Percentiles rank a stretch among this genome's conserved stretches.
phyloP scores from a whole-genome alignment of 2,888 invertebrate species.

The Iphiclides podalirius region DNA sequence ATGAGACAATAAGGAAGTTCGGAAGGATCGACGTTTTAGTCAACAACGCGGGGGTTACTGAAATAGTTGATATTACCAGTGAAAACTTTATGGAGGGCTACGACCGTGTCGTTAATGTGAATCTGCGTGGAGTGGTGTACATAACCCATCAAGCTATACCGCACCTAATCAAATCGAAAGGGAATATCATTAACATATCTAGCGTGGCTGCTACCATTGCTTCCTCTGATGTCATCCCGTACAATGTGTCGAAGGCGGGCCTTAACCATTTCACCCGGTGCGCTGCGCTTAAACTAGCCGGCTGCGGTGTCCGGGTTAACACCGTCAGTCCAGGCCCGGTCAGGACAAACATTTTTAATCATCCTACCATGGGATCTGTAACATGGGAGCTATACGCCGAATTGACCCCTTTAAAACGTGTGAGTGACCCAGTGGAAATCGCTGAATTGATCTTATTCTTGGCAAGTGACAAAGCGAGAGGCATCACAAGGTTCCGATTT shows the following conservation, averaged over 20 bases:
- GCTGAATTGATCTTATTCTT: conserved; percentile 39
- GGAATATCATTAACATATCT: conserved; percentile 50
- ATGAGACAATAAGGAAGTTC: conserved; percentile 38
- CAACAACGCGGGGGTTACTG: conserved; percentile 43
- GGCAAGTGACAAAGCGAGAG: conserved; percentile 40
- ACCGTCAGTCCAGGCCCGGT: conserved; percentile 39
- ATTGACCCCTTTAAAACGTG: conserved; percentile 26
- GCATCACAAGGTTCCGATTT: conserved; percentile 40
- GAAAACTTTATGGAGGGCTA: conserved; percentile 35
- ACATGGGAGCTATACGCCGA: not conserved
- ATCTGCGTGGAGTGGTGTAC: conserved; percentile 40
- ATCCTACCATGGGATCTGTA: conserved; percentile 5
- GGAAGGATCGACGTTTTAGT: conserved; percentile 44
- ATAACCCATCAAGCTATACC: conserved; percentile 41
- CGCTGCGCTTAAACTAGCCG: conserved; percentile 82
- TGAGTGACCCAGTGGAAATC: conserved; percentile 33
- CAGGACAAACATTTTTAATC: conserved; percentile 67
- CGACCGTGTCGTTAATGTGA: conserved; percentile 40
- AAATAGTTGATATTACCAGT: conserved; percentile 28
- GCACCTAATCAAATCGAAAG: conserved; percentile 39
- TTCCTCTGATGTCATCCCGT: conserved; percentile 74
- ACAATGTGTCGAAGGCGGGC: conserved; percentile 39
- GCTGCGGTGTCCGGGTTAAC: conserved; percentile 85
- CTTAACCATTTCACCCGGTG: conserved; percentile 37
- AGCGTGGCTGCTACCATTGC: conserved; percentile 32